Percentiles rank a stretch among this genome's conserved stretches.
Evolutionary conservation across 1,140 invertebrate genomes (phyloP).

Genomic region (Elymnias hypermnestra): DNA sequence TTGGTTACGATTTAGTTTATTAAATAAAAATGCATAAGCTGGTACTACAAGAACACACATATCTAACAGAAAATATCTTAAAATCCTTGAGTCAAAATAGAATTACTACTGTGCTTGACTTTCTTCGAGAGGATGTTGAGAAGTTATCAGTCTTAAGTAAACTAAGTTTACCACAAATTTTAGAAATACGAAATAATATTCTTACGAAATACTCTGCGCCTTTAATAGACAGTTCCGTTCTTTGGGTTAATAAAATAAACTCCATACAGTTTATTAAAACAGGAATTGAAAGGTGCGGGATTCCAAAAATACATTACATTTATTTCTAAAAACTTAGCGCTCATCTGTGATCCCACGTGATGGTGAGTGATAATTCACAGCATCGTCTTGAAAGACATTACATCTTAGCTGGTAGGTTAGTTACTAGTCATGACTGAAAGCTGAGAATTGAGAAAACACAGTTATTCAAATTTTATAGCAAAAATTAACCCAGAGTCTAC

Average conservation of each 20-base stretch:
- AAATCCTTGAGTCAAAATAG: conserved; percentile 71
- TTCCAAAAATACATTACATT: conserved; percentile 29
- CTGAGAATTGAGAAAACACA: too few species aligned
- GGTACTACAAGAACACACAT: conserved; percentile 44
- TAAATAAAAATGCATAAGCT: conserved; percentile 69
- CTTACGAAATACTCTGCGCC: conserved; percentile 51
- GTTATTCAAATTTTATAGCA: too few species aligned
- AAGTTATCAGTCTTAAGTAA: conserved; percentile 55
- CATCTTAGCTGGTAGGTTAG: too few species aligned
- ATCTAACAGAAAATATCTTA: conserved; percentile 68
- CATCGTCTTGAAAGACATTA: too few species aligned
- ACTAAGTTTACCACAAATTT: conserved; percentile 45
- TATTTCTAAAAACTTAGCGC: background rate
- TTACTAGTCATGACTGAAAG: too few species aligned
- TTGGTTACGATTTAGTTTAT: too few species aligned
- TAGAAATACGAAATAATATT: conserved; percentile 51
- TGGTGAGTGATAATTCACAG: too few species aligned
- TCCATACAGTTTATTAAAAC: conserved; percentile 22
- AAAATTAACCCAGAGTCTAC: too few species aligned
- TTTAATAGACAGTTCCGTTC: conserved; percentile 33
- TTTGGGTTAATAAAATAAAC: conserved; percentile 28
- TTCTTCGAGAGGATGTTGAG: conserved; percentile 74
- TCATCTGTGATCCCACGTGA: too few species aligned
- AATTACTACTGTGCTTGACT: conserved; percentile 78
- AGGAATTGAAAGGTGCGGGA: conserved; percentile 28